These are phyloP conservation scores for Phyto melanocephala DNA, from an alignment of 2,888 invertebrate species.

Conservation along the genomic window DNA sequence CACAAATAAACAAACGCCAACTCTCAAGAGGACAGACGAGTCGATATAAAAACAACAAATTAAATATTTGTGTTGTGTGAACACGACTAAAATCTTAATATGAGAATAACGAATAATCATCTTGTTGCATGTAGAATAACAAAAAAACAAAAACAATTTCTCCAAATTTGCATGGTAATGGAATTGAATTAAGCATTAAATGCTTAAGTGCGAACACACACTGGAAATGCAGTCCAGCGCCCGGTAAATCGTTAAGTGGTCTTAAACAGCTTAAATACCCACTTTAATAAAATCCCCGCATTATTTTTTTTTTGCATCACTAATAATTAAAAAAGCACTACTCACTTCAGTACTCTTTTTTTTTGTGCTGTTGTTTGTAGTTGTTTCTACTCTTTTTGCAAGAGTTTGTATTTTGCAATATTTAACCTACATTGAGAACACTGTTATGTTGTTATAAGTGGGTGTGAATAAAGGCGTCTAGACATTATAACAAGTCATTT, in stretches of 20 bases:
- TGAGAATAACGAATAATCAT: neutral
- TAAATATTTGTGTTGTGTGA: neutral
- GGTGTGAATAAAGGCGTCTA: constrained; percentile 8
- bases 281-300: no score
- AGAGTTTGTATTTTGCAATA: neutral
- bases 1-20: neutral
- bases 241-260: no score
- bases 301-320: neutral
- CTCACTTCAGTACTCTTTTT: no score
- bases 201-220: no score
- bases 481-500: constrained; percentile 13
- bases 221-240: no score
- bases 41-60: neutral
- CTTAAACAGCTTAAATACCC: no score
- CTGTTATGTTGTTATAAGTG: neutral
- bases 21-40: neutral
- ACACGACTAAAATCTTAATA: neutral
- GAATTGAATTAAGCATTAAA: no score
- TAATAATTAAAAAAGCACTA: neutral
- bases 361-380: no score
- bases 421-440: constrained; percentile 3
- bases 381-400: no score
- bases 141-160: neutral
- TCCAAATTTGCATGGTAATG: no score
- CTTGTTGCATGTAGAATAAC: neutral